phyloP scores from a whole-genome alignment of 2,797 vertebrate species.

The Champsocephalus gunnari region DNA sequence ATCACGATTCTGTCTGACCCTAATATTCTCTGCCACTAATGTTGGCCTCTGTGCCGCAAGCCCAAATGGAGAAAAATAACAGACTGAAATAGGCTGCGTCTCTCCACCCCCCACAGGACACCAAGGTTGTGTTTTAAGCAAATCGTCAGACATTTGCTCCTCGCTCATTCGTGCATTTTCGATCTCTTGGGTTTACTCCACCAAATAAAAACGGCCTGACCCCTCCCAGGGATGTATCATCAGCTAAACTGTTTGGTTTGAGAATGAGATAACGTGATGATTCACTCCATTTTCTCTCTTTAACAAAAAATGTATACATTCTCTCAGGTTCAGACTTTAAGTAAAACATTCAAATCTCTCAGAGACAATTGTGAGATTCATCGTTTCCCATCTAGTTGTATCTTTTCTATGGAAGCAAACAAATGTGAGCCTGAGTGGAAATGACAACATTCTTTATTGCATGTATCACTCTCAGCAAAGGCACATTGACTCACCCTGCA shows the following conservation, averaged over 20 bases:
- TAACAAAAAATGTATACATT: neutral
- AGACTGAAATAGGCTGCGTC: slow-evolving; percentile 73
- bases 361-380: neutral
- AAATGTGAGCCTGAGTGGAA: slow-evolving; percentile 61
- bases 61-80: slow-evolving; percentile 69
- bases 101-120: slow-evolving; percentile 76
- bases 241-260: slow-evolving; percentile 10
- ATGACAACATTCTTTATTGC: slow-evolving; percentile 76
- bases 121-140: slow-evolving; percentile 74
- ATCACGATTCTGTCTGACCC: slow-evolving; percentile 74
- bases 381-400: slow-evolving; percentile 38
- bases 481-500: slow-evolving; percentile 76
- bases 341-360: slow-evolving; percentile 13
- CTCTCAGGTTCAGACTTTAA: neutral
- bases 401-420: slow-evolving; percentile 46
- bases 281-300: slow-evolving; percentile 1
- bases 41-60: slow-evolving; percentile 68
- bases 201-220: neutral
- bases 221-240: slow-evolving; percentile 8
- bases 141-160: slow-evolving; percentile 52
- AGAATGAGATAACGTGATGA: slow-evolving; percentile 8
- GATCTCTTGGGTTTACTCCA: slow-evolving; percentile 16
- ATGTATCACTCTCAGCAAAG: slow-evolving; percentile 76
- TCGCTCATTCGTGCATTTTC: slow-evolving; percentile 29
- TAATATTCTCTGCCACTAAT: slow-evolving; percentile 77